A percentile compares a stretch with the other conserved stretches of the same genome.
Evolutionary conservation across 2,113 vertebrate genomes (phyloP).

Genomic region (Montifringilla adamsi): DNA sequence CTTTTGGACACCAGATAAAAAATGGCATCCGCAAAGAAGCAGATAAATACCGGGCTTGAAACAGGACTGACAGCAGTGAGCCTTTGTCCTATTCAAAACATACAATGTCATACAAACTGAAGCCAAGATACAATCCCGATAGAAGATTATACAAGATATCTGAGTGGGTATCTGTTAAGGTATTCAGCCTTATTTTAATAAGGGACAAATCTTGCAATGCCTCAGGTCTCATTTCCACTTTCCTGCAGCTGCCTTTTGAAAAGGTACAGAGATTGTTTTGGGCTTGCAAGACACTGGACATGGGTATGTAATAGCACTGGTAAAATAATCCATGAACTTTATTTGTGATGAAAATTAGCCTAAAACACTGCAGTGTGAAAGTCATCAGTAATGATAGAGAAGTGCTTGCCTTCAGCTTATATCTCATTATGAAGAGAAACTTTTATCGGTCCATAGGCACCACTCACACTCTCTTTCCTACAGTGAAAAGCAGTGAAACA

Average conservation of each 20-base stretch:
- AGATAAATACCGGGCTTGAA: slow-evolving; percentile 67
- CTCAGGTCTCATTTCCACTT: not conserved
- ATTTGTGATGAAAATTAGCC: not conserved
- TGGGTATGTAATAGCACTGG: not conserved
- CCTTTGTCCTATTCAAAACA: slow-evolving; percentile 71
- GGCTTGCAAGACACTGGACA: not conserved
- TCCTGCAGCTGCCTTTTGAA: not conserved
- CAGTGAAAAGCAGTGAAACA: not conserved
- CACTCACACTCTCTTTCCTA: not conserved
- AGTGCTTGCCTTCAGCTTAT: not conserved
- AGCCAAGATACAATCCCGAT: slow-evolving; percentile 72
- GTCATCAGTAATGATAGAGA: not conserved
- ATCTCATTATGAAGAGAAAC: not conserved
- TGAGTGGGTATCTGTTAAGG: slow-evolving; percentile 38
- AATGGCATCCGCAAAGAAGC: slow-evolving; percentile 73
- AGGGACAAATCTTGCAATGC: not conserved
- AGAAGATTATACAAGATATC: slow-evolving; percentile 75
- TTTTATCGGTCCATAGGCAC: not conserved
- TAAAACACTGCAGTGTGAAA: not conserved
- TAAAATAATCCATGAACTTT: not conserved
- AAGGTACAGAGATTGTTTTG: not conserved
- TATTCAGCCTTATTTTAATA: slow-evolving; percentile 52
- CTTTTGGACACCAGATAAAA: slow-evolving; percentile 72
- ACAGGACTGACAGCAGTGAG: slow-evolving; percentile 57
- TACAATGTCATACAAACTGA: slow-evolving; percentile 68